Evolutionary conservation across 1,140 invertebrate genomes (phyloP).

Genomic region (Bombus haemorrhoidalis): DNA sequence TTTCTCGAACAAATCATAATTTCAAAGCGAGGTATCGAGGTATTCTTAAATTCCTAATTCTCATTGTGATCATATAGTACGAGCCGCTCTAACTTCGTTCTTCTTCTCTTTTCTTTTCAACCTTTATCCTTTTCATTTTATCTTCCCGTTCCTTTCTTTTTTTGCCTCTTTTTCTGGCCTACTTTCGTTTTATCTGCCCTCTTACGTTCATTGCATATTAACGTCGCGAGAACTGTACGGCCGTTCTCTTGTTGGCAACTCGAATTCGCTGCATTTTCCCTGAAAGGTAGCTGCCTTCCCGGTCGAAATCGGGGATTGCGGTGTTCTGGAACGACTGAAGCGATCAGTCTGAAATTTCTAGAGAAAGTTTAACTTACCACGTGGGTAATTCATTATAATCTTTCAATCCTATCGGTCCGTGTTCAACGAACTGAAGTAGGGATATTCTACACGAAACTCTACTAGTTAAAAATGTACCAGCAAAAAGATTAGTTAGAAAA

Average conservation of each 20-base stretch:
- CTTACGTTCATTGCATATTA: constrained; percentile 38
- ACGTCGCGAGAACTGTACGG: constrained; percentile 1
- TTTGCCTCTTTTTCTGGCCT: no score
- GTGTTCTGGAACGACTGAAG: neutral
- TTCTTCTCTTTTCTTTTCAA: neutral
- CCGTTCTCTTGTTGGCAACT: neutral
- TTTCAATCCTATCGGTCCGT: neutral
- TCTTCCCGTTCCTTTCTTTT: neutral
- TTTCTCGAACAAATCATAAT: constrained; percentile 13
- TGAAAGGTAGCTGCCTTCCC: no score
- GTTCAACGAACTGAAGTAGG: neutral
- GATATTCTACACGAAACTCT: neutral
- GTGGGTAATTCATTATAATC: neutral
- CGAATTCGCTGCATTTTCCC: neutral
- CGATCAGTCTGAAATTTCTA: neutral
- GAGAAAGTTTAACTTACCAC: neutral
- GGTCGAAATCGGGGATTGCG: neutral
- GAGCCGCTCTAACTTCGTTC: neutral
- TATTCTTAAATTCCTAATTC: constrained; percentile 28
- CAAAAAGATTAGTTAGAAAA: neutral
- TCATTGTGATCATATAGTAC: neutral
- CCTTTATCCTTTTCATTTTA: no score
- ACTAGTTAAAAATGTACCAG: neutral
- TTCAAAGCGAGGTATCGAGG: constrained; percentile 7
- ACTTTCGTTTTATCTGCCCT: neutral